A percentile compares a stretch with the other conserved stretches of the same genome.
Evolutionary conservation across 2,113 vertebrate genomes (phyloP).

Genomic region (Amazona vittata): DNA sequence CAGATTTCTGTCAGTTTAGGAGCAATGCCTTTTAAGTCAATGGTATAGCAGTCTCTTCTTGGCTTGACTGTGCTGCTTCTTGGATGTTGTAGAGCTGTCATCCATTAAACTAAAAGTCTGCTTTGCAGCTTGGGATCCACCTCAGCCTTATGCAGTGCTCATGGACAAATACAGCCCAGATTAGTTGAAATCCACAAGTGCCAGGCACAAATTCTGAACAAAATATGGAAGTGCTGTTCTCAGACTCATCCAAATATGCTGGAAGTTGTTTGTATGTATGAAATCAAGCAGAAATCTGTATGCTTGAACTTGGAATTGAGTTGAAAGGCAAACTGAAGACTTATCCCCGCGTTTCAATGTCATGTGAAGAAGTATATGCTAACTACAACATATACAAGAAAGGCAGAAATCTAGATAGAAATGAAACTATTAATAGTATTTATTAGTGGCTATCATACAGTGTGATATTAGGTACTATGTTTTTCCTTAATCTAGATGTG

Average conservation of each 20-base stretch:
- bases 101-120: not conserved
- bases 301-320: not conserved
- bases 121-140: not conserved
- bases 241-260: not conserved
- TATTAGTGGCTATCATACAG: not conserved
- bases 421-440: not conserved
- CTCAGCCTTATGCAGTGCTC: accelerated
- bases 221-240: not conserved
- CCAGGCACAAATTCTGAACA: not conserved
- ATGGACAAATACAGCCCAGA: not conserved
- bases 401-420: not conserved
- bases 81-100: not conserved
- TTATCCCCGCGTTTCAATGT: not conserved
- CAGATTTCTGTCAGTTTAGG: not conserved
- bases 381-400: not conserved
- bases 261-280: not conserved
- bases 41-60: not conserved
- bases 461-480: not conserved
- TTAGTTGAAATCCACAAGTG: not conserved
- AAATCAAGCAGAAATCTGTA: not conserved
- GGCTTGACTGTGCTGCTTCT: not conserved
- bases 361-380: not conserved
- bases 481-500: not conserved
- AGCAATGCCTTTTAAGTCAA: not conserved
- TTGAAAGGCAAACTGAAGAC: not conserved